phyloP scores from a whole-genome alignment of 1,140 invertebrate species.

The Oryctes rhinoceros region DNA sequence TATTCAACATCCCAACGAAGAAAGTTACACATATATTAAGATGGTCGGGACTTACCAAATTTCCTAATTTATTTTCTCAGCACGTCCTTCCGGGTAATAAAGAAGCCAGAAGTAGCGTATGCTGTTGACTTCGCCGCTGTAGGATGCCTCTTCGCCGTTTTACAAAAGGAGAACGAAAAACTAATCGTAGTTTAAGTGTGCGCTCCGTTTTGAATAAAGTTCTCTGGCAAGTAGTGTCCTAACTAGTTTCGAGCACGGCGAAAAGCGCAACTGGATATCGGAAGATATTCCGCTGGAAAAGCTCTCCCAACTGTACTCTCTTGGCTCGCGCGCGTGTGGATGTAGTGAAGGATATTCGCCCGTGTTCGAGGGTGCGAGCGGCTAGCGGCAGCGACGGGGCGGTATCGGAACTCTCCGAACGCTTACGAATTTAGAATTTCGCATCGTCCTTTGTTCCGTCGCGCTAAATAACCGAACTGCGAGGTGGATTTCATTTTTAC shows the following conservation, averaged over 20 bases:
- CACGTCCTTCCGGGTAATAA: background rate
- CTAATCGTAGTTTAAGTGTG: background rate
- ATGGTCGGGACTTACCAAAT: background rate
- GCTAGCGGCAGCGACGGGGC: background rate
- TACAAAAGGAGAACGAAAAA: background rate
- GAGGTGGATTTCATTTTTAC: background rate
- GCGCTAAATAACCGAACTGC: background rate
- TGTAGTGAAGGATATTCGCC: background rate
- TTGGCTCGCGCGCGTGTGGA: slow-evolving; percentile 5
- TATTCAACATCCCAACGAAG: too few relatives aligned
- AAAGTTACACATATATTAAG: background rate
- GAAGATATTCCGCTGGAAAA: slow-evolving; percentile 5
- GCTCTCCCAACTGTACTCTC: background rate
- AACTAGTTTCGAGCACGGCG: slow-evolving; percentile 12
- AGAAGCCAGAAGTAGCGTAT: background rate
- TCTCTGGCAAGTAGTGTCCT: background rate
- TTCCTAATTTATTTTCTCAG: background rate
- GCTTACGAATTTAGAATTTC: slow-evolving; percentile 12
- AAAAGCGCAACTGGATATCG: slow-evolving; percentile 30
- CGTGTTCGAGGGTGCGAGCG: background rate
- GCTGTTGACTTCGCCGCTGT: background rate
- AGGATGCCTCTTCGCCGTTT: background rate
- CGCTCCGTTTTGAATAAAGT: background rate
- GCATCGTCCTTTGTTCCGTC: background rate
- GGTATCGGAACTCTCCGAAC: slow-evolving; percentile 10